phyloP scores from a whole-genome alignment of 2,888 invertebrate genomes.

The Arrhopalites spinosus region DNA sequence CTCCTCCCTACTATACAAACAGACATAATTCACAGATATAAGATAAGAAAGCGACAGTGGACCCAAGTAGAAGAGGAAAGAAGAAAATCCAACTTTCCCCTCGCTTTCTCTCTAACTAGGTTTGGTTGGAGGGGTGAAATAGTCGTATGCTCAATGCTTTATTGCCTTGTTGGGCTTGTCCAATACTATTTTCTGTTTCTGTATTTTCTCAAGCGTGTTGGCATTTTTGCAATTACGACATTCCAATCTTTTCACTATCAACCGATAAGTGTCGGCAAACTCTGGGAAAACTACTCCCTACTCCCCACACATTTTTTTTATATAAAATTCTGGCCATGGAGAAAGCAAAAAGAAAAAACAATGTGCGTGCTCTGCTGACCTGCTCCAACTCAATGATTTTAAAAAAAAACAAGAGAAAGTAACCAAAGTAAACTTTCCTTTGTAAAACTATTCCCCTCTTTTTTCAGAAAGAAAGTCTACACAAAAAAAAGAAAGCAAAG shows the following conservation, averaged over 20 bases:
- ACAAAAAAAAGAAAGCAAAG: too few relatives aligned
- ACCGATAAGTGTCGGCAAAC: slow-evolving; percentile 6
- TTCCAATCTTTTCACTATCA: slow-evolving; percentile 38
- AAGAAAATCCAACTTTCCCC: slow-evolving; percentile 27
- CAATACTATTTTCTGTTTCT: slow-evolving; percentile 16
- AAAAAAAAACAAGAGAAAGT: neutral
- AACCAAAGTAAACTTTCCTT: neutral
- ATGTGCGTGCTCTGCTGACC: neutral
- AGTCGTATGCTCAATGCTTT: slow-evolving; percentile 37
- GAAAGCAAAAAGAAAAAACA: too few relatives aligned
- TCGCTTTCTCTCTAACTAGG: neutral
- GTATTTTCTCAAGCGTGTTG: slow-evolving; percentile 38
- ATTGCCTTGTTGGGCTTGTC: slow-evolving; percentile 39
- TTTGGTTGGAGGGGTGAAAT: slow-evolving; percentile 8
- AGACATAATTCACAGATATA: too few relatives aligned
- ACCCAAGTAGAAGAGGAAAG: neutral
- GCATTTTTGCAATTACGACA: slow-evolving; percentile 37
- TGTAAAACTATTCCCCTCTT: too few relatives aligned
- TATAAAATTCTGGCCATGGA: too few relatives aligned
- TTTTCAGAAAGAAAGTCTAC: too few relatives aligned
- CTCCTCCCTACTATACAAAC: neutral
- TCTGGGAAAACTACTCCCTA: neutral
- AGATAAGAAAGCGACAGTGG: slow-evolving; percentile 1
- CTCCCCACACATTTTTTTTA: too few relatives aligned
- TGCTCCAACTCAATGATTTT: neutral